A percentile compares a stretch with the other conserved stretches of the same genome.
These are phyloP conservation scores for Watsonalla binaria DNA, from an alignment of 2,888 invertebrate genomes.

Conservation along the genomic window DNA sequence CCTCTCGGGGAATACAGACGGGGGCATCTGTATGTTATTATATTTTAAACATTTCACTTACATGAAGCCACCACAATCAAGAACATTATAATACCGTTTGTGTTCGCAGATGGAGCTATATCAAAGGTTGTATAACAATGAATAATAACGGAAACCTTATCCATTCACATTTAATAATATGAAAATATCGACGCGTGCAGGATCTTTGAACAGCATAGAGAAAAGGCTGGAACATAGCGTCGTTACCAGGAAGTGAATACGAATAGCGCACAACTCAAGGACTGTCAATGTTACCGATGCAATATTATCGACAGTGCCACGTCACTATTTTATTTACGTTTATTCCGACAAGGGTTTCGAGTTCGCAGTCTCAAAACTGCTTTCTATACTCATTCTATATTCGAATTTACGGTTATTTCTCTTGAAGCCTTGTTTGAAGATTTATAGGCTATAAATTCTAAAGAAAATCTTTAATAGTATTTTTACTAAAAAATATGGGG, in stretches of 20 bases:
- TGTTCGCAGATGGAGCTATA: too few relatives aligned
- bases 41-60: too few relatives aligned
- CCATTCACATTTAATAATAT: not conserved
- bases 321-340: not conserved
- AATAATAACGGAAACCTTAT: too few relatives aligned
- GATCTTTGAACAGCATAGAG: constrained; percentile 23
- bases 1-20: too few relatives aligned
- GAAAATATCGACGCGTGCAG: not conserved
- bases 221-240: constrained; percentile 42
- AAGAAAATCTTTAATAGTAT: not conserved
- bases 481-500: too few relatives aligned
- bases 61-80: too few relatives aligned
- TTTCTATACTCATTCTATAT: not conserved
- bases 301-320: not conserved
- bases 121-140: too few relatives aligned
- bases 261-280: constrained; percentile 65
- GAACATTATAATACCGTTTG: too few relatives aligned
- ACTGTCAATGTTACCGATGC: constrained; percentile 38
- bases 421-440: not conserved
- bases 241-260: constrained; percentile 63
- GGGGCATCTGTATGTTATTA: too few relatives aligned
- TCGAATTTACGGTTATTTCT: not conserved
- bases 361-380: not conserved
- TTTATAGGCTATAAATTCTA: not conserved
- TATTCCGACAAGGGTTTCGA: not conserved